Evolutionary conservation across 2,888 invertebrate genomes (phyloP), one percentile per base, ranked within the genome.

Genomic region (Yponomeuta sedellus): DNA sequence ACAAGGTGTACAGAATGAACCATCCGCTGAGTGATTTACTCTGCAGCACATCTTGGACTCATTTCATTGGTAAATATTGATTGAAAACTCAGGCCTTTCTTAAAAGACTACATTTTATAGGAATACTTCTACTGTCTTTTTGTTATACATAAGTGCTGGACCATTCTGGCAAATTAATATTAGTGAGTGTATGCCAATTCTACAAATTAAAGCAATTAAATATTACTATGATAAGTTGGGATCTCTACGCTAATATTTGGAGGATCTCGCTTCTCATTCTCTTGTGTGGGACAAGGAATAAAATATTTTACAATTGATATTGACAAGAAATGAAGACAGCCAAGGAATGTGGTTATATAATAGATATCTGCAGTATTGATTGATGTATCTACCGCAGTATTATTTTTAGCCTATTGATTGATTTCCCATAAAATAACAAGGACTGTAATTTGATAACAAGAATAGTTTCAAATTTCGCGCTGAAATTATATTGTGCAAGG

Each of bases 391-490:
- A 52, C 44, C 12, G 44, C 44, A 52, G 44, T 52, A 52, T 52
- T 52, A 52, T 52, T 52, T 52, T 52, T 52, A 52, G 44, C 12
- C 44, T 16, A 52, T 52, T 52, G 44, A 52, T 52, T 52, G 44
- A 52, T 52, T 52, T 52, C 16, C 12, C 44, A 52, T 52, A 52
- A 10, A 44, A 52, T 52, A 16, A 52, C 44, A 52, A 52, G 16
- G 8, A 16, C 16, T 16, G 16, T 12, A 16, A 16, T 52, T 16
- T 52, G 44, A 16, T 52, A 52, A 16, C 16, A 16, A 16, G 44
- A 52, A 28, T 19, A 16, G 28, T 11, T 65, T 64, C 52, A 40
- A 57, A 65, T 16, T 34, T 69, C 39, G 58, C 58, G 59, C 57
- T 16, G 39, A 34, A 68, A 64, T 34, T 22, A 20, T 59, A 22